Base-by-base conservation (phyloP, 2,797 vertebrate genomes). In the Heteromormyrus szaboi region DNA sequence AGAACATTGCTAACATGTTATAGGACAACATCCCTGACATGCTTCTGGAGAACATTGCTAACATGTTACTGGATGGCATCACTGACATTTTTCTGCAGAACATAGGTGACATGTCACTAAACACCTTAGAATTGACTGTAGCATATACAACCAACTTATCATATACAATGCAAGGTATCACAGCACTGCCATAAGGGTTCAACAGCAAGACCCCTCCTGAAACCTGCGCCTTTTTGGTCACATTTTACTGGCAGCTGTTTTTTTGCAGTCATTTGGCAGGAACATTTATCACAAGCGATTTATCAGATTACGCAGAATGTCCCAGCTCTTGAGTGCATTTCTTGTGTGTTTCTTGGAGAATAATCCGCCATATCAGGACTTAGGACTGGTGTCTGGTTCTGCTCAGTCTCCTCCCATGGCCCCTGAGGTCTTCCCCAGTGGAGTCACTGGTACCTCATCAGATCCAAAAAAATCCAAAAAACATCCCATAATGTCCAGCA, bases 41-140 rank as follows among this genome's bases (percentile, higher is more conserved):
- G 29, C 62, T 12, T 29, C 59, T 11, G 22, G 9, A 65, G 59
- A 25, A 65, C 22, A 9, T 65, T 11, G 22, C 22, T 68, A 12
- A 68, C 25, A 33, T 68, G 8, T 29, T 29, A 4, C 62, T 68
- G 11, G 11, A 33, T 29, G 0, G 0, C 11, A 68, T 68, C 65
- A 17, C 33, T 76, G 12, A 76, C 62, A 3, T 68, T 4, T 4
- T 33, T 68, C 25, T 72, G 29, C 0, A 37, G 68, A 37, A 41
- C 33, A 76, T 76, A 2, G 33, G 2, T 37, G 2, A 76, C 14
- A 37, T 41, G 33, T 41, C 14, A 19, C 33, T 76, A 2, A 41
- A 76, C 68, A 17, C 14, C 33, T 76, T 14, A 76, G 68, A 76
- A 72, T 72, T 95, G 41, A 41, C 41, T 41, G 41, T 41, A 4